These are phyloP conservation scores for Nannoperca obscura DNA, from an alignment of 2,797 vertebrate genomes.

Conservation along the genomic window DNA sequence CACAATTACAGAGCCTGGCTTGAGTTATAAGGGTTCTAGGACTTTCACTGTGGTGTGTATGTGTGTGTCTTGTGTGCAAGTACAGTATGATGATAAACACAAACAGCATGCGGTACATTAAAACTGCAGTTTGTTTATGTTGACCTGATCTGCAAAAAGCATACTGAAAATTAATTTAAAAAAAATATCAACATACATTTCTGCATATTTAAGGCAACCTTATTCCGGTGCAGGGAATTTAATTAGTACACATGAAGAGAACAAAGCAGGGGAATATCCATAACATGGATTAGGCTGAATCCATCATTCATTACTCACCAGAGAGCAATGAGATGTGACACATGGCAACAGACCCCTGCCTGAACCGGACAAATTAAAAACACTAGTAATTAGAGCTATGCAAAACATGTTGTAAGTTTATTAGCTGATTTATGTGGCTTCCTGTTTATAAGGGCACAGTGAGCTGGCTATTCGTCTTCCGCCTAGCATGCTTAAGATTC, in stretches of 20 bases:
- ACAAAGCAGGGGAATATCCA: slow-evolving; percentile 78
- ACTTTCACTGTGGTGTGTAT: slow-evolving; percentile 63
- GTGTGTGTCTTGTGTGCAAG: slow-evolving; percentile 30
- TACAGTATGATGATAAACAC: slow-evolving; percentile 65
- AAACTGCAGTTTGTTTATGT: slow-evolving; percentile 59
- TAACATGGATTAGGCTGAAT: slow-evolving; percentile 81
- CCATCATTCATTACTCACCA: slow-evolving; percentile 84
- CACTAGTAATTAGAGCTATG: slow-evolving; percentile 88
- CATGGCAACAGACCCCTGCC: slow-evolving; percentile 80
- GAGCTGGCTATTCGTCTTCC: slow-evolving; percentile 83
- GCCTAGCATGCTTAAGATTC: slow-evolving; percentile 82
- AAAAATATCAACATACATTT: slow-evolving; percentile 63
- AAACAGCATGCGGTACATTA: slow-evolving; percentile 61
- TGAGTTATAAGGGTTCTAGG: slow-evolving; percentile 77
- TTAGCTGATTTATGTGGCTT: slow-evolving; percentile 88
- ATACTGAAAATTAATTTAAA: slow-evolving; percentile 55
- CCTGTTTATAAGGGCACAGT: slow-evolving; percentile 84
- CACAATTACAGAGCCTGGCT: slow-evolving; percentile 79
- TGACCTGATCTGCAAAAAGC: slow-evolving; percentile 53
- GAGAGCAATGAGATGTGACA: slow-evolving; percentile 84
- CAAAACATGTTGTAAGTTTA: slow-evolving; percentile 87
- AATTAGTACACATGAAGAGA: slow-evolving; percentile 73
- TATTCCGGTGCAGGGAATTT: slow-evolving; percentile 65
- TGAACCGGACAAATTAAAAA: slow-evolving; percentile 88
- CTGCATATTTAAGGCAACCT: slow-evolving; percentile 59